These are phyloP conservation scores for Drosophila rufa DNA, from an alignment of 1,140 invertebrate genomes.

Conservation along the genomic window DNA sequence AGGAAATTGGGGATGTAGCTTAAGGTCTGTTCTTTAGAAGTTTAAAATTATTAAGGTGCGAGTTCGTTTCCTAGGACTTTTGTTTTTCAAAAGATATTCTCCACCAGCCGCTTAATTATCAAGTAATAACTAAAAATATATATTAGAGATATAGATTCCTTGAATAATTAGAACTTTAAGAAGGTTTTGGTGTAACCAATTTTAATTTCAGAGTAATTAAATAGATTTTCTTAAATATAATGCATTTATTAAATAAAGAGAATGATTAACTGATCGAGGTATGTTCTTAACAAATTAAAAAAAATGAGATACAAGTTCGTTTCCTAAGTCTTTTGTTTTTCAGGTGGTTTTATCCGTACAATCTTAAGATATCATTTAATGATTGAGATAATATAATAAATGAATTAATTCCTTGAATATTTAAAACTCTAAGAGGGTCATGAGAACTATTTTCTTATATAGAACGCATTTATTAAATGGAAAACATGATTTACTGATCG, in stretches of 20 bases:
- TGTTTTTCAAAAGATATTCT: not conserved
- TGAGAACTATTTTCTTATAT: not conserved
- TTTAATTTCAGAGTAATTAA: too few species aligned
- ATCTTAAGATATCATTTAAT: too few species aligned
- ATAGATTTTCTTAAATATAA: too few species aligned
- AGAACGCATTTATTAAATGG: not conserved
- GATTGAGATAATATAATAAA: too few species aligned
- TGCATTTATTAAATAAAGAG: too few species aligned
- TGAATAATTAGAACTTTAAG: too few species aligned
- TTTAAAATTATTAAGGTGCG: not conserved
- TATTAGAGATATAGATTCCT: too few species aligned
- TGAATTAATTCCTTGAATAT: not conserved
- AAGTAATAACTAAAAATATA: too few species aligned
- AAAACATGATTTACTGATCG: not conserved
- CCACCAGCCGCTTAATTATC: not conserved
- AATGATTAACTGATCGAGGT: too few species aligned
- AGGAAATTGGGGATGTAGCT: not conserved
- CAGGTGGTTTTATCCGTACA: fast-evolving
- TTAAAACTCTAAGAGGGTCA: not conserved
- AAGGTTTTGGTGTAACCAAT: too few species aligned
- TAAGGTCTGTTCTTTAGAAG: not conserved
- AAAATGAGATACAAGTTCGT: not conserved
- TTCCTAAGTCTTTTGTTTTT: not conserved
- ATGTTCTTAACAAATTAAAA: not conserved
- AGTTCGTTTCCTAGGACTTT: slow-evolving; percentile 1